Conservation (phyloP, 1,140 invertebrate species). For the Drosophila teissieri region DNA sequence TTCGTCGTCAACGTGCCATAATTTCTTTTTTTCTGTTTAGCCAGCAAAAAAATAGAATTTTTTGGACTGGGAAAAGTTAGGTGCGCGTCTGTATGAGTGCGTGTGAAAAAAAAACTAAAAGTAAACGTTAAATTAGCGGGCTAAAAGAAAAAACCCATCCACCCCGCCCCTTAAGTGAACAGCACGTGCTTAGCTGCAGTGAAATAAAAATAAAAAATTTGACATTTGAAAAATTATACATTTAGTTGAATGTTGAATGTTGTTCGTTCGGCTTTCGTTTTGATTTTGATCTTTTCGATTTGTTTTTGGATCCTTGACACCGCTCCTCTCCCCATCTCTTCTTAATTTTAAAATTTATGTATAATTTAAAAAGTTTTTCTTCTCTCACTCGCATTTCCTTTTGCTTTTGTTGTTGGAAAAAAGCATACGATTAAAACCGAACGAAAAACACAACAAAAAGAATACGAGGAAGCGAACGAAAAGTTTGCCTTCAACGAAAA, state of each 20-base stretch:
- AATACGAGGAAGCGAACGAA: neutral
- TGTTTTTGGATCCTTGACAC: slow-evolving; percentile 31
- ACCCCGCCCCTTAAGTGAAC: slow-evolving; percentile 6
- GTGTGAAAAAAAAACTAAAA: slow-evolving; percentile 38
- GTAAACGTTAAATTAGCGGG: slow-evolving; percentile 71
- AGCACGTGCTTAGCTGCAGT: slow-evolving; percentile 54
- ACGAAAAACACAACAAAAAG: slow-evolving; percentile 61
- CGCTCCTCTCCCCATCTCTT: slow-evolving; percentile 6
- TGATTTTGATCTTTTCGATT: slow-evolving; percentile 24
- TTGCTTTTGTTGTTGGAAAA: slow-evolving; percentile 27
- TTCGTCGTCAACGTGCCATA: slow-evolving; percentile 71
- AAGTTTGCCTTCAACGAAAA: slow-evolving; percentile 24
- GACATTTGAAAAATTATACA: slow-evolving; percentile 18
- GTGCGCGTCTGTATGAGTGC: slow-evolving; percentile 12
- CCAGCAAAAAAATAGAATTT: slow-evolving; percentile 64
- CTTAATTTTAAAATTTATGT: slow-evolving; percentile 60
- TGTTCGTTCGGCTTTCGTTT: slow-evolving; percentile 43
- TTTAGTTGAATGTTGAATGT: slow-evolving; percentile 51
- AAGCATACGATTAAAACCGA: slow-evolving; percentile 53
- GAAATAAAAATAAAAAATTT: slow-evolving; percentile 25
- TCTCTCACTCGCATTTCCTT: slow-evolving; percentile 26
- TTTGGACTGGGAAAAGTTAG: slow-evolving; percentile 46
- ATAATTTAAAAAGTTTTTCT: slow-evolving; percentile 58
- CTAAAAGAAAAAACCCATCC: slow-evolving; percentile 7
- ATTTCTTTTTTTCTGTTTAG: slow-evolving; percentile 63